Conservation (phyloP, 2,888 invertebrate species). For the Masnerella sp. region DNA sequence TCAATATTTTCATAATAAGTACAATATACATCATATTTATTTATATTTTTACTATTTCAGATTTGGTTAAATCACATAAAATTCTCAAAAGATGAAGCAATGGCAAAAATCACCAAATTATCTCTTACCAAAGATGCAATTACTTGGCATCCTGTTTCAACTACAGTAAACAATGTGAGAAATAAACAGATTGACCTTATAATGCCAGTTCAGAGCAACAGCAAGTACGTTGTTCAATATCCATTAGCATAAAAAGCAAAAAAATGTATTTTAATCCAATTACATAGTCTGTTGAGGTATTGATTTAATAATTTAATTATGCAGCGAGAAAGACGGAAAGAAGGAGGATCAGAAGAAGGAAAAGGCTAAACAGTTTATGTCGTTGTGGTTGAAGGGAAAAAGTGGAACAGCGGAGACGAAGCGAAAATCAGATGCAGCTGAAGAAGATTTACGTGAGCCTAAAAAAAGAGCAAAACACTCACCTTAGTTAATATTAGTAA, state of each 20-base stretch:
- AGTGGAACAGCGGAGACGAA: conserved; percentile 4
- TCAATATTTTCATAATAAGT: neutral
- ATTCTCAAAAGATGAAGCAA: conserved; percentile 79
- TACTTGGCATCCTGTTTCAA: conserved; percentile 85
- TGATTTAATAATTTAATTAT: conserved; percentile 64
- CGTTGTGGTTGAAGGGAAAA: conserved; percentile 77
- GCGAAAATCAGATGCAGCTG: conserved; percentile 18
- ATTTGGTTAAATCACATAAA: conserved; percentile 83
- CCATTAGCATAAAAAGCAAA: neutral
- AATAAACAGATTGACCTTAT: conserved; percentile 83
- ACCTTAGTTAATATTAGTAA: no score
- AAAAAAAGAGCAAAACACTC: conserved; percentile 20
- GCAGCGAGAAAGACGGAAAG: conserved; percentile 65
- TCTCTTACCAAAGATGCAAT: conserved; percentile 71
- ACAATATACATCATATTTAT: neutral
- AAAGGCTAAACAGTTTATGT: conserved; percentile 68
- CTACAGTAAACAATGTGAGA: conserved; percentile 84
- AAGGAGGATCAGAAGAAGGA: conserved; percentile 66
- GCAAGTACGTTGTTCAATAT: no score
- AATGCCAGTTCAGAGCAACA: conserved; percentile 76
- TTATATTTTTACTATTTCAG: conserved; percentile 72
- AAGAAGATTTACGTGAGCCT: neutral
- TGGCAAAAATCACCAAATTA: conserved; percentile 78
- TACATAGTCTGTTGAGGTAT: conserved; percentile 56
- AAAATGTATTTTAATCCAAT: conserved; percentile 47